Base-by-base conservation (phyloP, 2,797 vertebrate genomes). In the Stomatorhinus walkeri region DNA sequence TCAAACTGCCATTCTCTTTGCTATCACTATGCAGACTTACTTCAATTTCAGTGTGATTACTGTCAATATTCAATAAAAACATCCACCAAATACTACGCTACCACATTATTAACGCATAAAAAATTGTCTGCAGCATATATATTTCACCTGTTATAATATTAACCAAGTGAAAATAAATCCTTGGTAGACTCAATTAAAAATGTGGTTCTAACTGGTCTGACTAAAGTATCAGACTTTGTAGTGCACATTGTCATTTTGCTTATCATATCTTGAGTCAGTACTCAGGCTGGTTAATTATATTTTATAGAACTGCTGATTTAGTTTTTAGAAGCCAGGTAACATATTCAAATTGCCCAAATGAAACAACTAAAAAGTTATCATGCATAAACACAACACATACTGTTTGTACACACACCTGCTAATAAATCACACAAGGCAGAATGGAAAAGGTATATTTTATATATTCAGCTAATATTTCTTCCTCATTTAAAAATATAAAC, bases 401-500 rank as follows among this genome's bases (percentile, higher is more conserved):
- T 28, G 24, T 28, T 28, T 64, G 1, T 36, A 28, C 9, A 16
- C 4, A n/a, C 56, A 68, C 19, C 56, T 1, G 16, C 36, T 3
- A 49, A 64, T 24, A 49, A 85, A 88, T 12, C 22, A 88, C 36
- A 24, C 36, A 88, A 85, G 12, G 52, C 61, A 85, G 43, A 43
- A 40, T 28, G 24, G 59, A 64, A 89, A 46, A 32, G 61, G 28
- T 89, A 43, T 64, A 68, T 85, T 89, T 89, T 85, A 51, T 32
- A 85, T 79, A 61, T 68, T 89, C 43, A 16, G 64, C 1, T 16
- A 36, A 36, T 72, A 54, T 59, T 12, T 88, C 54, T 81, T 84
- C 49, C 56, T 16, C 36, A 46, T n/a, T 72, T 54, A 14, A 87
- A 88, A 86, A 88, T 86, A 79, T 72, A 87, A 56, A 87, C 68